Evolutionary conservation across 2,888 invertebrate species (phyloP), one percentile per base, ranked within the genome.

Genomic region (Tachina grossa): DNA sequence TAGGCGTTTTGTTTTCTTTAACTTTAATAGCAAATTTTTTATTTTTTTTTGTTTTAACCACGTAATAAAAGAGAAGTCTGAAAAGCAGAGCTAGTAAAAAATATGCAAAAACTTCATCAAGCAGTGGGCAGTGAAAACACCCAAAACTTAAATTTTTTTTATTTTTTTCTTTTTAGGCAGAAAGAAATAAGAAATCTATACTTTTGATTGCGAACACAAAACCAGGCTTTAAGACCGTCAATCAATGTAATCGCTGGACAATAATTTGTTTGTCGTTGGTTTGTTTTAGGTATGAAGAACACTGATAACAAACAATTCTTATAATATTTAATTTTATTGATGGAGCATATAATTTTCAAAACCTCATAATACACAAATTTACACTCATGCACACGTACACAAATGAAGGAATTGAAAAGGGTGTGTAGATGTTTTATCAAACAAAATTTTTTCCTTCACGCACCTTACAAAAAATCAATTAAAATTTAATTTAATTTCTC

Each of bases 351-450:
- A 57, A 59, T 45, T 43, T 57, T 76, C 39, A 13, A 63, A 6
- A 31, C 6, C 31, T 11, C 53, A 69, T 19, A 66, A 69, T 19
- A 66, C 43, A 61, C 55, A 65, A 6, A 49, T 43, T 11, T 13
- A 16, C 31, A 16, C 16, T 49, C 49, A 59, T 5, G 14, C 31
- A 61, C 14, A 2, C 22, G 53, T 8, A 53, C 53, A 14, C 0
- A 9, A 45, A 45, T 19, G 6, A 68, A 57, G 66, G 43, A 41
- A 19, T 31, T 31, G 72, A 80, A 82, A 76, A 68, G 82, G 82
- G 82, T 82, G 82, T 82, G 82, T 75, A 31, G 31, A 5, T 31
- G 49, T 82, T 76, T 75, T 39, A 16, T n/a, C 49, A 47, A 75
- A 51, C 22, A 31, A 63, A 59, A 31, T 31, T 57, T 59, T n/a